Evolutionary conservation across 2,797 vertebrate species (phyloP).

Genomic region (Paedocypris micromegethes): DNA sequence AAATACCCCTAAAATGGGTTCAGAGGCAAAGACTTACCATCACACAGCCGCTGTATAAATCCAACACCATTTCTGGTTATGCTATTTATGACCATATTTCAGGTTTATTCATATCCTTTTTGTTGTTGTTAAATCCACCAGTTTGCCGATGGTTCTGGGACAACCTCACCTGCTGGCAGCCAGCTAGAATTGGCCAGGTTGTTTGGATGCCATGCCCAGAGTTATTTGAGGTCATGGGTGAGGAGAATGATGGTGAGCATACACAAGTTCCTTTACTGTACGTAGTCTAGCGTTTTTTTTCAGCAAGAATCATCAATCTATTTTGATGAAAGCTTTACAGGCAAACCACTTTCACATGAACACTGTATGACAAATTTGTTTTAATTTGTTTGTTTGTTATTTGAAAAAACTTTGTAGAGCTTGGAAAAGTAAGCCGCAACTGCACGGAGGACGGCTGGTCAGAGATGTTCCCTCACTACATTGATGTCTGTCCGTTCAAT

Average conservation of each 20-base stretch:
- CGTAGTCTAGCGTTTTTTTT: neutral
- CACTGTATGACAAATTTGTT: neutral
- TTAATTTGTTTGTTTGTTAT: neutral
- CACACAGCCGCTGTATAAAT: neutral
- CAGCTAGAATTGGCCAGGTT: slow-evolving; percentile 75
- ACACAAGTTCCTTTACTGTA: neutral
- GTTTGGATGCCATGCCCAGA: slow-evolving; percentile 86
- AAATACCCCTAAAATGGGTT: slow-evolving; percentile 40
- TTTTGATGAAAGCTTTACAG: too few species aligned
- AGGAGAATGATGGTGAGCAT: slow-evolving; percentile 71
- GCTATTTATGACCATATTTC: too few species aligned
- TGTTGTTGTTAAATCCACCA: slow-evolving; percentile 44
- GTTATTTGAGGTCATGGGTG: slow-evolving; percentile 78
- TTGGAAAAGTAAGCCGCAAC: slow-evolving; percentile 85
- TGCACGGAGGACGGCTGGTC: slow-evolving; percentile 93
- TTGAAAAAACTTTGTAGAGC: slow-evolving; percentile 54
- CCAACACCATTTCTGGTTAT: neutral
- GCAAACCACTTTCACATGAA: too few species aligned
- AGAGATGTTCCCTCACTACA: slow-evolving; percentile 87
- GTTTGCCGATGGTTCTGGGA: slow-evolving; percentile 94
- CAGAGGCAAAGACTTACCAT: slow-evolving; percentile 13
- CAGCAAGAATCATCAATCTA: too few species aligned
- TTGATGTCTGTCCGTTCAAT: slow-evolving; percentile 78
- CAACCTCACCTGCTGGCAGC: slow-evolving; percentile 94
- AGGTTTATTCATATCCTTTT: neutral